Evolutionary conservation across 1,140 invertebrate genomes (phyloP).

Genomic region (Eciton burchellii): DNA sequence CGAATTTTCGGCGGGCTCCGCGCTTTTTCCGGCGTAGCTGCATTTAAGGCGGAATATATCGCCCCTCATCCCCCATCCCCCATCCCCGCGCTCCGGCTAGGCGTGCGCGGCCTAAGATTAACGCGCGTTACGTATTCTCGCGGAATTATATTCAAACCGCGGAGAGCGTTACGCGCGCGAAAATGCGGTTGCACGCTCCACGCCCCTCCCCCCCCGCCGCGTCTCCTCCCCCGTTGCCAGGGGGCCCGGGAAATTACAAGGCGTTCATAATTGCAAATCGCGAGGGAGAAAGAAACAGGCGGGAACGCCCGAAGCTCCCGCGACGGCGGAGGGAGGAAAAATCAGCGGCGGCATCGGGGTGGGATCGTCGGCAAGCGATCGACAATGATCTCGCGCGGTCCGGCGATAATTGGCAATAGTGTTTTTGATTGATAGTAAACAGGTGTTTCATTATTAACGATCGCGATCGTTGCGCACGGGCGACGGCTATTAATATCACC

Average conservation of each 20-base stretch:
- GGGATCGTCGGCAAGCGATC: not conserved
- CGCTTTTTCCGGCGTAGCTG: conserved; percentile 57
- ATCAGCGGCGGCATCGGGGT: not conserved
- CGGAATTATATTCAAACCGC: conserved; percentile 56
- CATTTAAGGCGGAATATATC: conserved; percentile 57
- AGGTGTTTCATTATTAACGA: not conserved
- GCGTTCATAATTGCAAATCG: conserved; percentile 39
- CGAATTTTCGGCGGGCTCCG: conserved; percentile 60
- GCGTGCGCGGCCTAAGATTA: conserved; percentile 54
- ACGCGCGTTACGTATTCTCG: conserved; percentile 51
- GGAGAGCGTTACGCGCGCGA: conserved; percentile 6
- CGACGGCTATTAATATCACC: not conserved
- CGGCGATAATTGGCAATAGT: not conserved
- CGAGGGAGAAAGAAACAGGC: not conserved
- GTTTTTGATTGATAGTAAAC: conserved; percentile 11
- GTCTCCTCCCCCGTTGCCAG: too few species aligned
- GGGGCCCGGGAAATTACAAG: conserved; percentile 16
- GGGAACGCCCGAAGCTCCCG: not conserved
- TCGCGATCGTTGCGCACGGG: not conserved
- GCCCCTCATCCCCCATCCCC: conserved; percentile 19
- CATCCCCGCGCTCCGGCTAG: too few species aligned
- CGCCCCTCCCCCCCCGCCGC: too few species aligned
- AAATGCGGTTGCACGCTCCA: conserved; percentile 46
- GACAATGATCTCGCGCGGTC: not conserved
- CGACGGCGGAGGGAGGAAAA: not conserved